Conservation (phyloP, 2,797 vertebrate species). For the Tapera naevia region DNA sequence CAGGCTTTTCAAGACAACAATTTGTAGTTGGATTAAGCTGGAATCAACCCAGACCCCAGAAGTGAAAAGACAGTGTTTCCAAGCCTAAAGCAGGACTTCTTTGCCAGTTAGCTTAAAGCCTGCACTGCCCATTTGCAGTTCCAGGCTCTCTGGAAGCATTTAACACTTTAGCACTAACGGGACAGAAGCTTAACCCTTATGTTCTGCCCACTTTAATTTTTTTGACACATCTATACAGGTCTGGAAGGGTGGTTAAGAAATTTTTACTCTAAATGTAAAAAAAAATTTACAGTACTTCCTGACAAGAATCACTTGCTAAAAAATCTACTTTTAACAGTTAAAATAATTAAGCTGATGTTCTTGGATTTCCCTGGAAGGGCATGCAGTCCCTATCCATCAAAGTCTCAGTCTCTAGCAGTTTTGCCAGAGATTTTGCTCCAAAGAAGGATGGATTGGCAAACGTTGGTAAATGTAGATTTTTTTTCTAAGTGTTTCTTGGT, state of each 20-base stretch:
- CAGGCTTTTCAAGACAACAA: constrained; percentile 49
- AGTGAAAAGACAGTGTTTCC: constrained; percentile 10
- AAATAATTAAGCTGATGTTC: not conserved
- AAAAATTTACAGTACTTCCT: not conserved
- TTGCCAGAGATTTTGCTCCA: not conserved
- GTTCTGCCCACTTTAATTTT: not conserved
- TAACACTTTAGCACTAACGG: not conserved
- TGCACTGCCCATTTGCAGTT: constrained; percentile 36
- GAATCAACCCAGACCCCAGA: constrained; percentile 46
- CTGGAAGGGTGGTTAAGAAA: not conserved
- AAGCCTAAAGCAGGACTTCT: constrained; percentile 64
- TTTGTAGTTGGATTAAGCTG: constrained; percentile 70
- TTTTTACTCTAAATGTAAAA: not conserved
- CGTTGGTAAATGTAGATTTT: not conserved
- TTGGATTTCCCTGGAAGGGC: constrained; percentile 32
- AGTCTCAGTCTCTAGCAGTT: not conserved
- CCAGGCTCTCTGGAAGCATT: constrained; percentile 45
- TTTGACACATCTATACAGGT: not conserved
- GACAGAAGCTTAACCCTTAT: constrained; percentile 16
- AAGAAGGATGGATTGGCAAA: not conserved
- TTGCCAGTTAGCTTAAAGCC: constrained; percentile 47
- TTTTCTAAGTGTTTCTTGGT: not conserved
- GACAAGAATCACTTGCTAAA: not conserved
- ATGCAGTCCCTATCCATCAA: constrained; percentile 32
- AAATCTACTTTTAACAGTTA: not conserved